Evolutionary conservation across 2,888 invertebrate genomes (phyloP).

Genomic region (Drosophila dives): DNA sequence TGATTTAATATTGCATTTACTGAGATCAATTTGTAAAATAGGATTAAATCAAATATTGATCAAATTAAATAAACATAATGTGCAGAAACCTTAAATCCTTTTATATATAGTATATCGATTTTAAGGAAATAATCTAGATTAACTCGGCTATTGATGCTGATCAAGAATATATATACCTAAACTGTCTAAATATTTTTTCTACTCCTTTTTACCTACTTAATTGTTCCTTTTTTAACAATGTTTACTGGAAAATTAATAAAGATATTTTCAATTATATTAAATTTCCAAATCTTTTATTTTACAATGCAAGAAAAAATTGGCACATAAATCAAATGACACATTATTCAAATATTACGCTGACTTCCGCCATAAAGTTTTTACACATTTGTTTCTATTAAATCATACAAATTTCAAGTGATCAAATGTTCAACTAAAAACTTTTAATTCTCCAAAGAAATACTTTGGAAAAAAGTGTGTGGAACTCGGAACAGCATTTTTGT

Average conservation of each 20-base stretch:
- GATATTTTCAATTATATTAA: background rate
- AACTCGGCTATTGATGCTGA: background rate
- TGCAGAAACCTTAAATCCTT: too few species aligned
- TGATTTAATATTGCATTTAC: background rate
- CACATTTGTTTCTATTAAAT: background rate
- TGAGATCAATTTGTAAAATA: background rate
- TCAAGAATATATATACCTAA: background rate
- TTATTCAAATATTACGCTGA: background rate
- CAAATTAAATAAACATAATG: background rate
- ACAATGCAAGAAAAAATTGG: background rate
- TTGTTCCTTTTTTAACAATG: too few species aligned
- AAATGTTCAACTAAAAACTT: background rate
- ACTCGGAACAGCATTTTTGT: conserved; percentile 6
- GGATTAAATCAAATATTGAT: background rate
- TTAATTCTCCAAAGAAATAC: background rate
- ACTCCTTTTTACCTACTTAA: background rate
- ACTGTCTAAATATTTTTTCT: background rate
- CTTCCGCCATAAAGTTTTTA: background rate
- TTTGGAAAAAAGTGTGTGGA: background rate
- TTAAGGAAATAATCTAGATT: background rate
- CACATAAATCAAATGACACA: conserved; percentile 6
- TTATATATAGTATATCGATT: background rate
- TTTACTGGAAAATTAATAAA: background rate
- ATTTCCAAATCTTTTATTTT: background rate
- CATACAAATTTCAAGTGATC: background rate